Evolutionary conservation across 2,113 vertebrate species (phyloP).

Genomic region (Neogobius melanostomus): DNA sequence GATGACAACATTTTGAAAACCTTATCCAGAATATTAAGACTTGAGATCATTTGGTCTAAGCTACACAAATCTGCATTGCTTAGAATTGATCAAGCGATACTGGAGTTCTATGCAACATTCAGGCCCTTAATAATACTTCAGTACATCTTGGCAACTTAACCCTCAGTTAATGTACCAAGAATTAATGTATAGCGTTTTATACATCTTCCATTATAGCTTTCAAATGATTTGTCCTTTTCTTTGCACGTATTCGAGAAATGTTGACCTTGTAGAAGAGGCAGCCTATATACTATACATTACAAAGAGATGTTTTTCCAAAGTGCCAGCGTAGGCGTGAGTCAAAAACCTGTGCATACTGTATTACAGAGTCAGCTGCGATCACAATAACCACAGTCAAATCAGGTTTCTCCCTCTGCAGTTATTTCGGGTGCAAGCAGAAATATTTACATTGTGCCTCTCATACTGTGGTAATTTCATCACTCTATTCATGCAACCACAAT

Average conservation of each 20-base stretch:
- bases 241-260: conserved; percentile 13
- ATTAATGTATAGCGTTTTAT: not conserved
- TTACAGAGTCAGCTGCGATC: conserved; percentile 23
- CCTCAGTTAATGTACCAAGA: no score
- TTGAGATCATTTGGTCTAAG: no score
- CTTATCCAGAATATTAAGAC: no score
- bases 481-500: not conserved
- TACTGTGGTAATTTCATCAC: conserved; percentile 2
- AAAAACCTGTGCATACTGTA: conserved; percentile 15
- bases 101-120: no score
- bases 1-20: no score
- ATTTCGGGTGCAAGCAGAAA: not conserved
- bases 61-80: no score
- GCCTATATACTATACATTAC: conserved; percentile 16
- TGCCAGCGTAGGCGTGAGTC: conserved; percentile 33
- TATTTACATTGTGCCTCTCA: conserved; percentile 9
- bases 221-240: conserved; percentile 18
- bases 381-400: conserved; percentile 4
- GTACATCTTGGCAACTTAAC: no score
- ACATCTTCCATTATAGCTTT: conserved; percentile 25
- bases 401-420: conserved; percentile 21
- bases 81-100: no score
- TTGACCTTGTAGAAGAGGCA: conserved; percentile 25
- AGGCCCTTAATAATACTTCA: no score
- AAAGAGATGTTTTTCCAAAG: conserved; percentile 34